Evolutionary conservation across 2,797 vertebrate genomes (phyloP).

Genomic region (Leptatherina wallacei): DNA sequence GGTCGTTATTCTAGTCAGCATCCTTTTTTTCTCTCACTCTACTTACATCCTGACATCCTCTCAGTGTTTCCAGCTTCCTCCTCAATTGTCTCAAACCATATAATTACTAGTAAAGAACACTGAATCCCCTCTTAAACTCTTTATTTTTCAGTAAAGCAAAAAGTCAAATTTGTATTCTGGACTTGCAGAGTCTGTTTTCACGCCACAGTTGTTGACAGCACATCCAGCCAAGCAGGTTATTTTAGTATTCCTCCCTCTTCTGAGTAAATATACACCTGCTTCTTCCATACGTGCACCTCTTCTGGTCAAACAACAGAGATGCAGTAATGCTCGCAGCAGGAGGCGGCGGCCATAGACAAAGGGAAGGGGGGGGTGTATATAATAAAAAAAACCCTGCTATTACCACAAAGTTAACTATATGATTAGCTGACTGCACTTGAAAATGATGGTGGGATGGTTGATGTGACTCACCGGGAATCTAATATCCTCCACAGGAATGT

Average conservation of each 20-base stretch:
- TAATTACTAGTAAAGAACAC: background rate
- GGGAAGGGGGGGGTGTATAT: background rate
- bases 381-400: conserved; percentile 14
- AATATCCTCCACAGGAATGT: conserved; percentile 1
- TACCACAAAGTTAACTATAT: conserved; percentile 18
- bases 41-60: background rate
- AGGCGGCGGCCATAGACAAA: background rate
- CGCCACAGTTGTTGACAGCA: conserved; percentile 8
- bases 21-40: background rate
- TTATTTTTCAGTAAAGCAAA: background rate
- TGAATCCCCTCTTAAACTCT: background rate
- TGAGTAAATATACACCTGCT: conserved; percentile 11
- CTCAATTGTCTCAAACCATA: background rate
- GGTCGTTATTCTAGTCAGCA: background rate
- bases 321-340: background rate
- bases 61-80: background rate
- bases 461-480: conserved; percentile 20
- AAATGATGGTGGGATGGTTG: conserved; percentile 12
- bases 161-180: background rate
- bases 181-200: background rate
- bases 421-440: conserved; percentile 22
- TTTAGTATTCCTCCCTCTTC: background rate
- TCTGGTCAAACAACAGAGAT: conserved; percentile 14
- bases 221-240: background rate
- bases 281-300: conserved; percentile 12